Evolutionary conservation across 1,140 invertebrate genomes (phyloP).

Genomic region (Diploscapter pachys): DNA sequence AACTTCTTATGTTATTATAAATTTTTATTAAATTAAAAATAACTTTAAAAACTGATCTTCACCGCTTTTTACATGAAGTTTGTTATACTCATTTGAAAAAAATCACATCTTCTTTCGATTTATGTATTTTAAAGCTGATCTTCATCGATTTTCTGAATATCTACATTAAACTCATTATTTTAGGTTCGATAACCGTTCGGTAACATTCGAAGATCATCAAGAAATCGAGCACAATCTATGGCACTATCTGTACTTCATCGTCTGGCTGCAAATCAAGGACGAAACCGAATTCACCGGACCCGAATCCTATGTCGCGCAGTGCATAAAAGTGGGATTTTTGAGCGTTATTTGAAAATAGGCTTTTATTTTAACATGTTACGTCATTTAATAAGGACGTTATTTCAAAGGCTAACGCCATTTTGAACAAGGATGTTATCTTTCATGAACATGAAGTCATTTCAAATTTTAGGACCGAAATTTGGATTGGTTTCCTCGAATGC

Average conservation of each 20-base stretch:
- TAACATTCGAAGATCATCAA: conserved; percentile 96
- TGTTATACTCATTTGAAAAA: no score
- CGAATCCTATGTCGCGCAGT: conserved; percentile 91
- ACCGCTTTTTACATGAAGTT: no score
- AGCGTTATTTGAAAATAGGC: no score
- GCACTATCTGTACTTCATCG: conserved; percentile 99
- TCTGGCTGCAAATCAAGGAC: conserved; percentile 93
- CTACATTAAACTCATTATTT: conserved; percentile 74
- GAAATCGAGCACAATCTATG: conserved; percentile 91
- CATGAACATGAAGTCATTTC: no score
- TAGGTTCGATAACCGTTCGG: conserved; percentile 95
- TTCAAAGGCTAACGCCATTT: no score
- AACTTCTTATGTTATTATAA: neutral
- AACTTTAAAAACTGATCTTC: conserved; percentile 11
- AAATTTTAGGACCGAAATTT: conserved; percentile 49
- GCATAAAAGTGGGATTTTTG: conserved; percentile 73
- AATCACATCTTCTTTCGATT: no score
- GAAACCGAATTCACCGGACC: conserved; percentile 99
- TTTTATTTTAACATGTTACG: no score
- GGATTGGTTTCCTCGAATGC: conserved; percentile 59
- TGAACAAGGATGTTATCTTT: no score
- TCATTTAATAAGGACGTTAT: no score
- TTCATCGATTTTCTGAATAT: no score
- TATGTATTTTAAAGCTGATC: no score
- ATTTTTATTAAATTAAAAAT: conserved; percentile 31